Percentiles rank a stretch among this genome's conserved stretches.
phyloP scores from a whole-genome alignment of 92 coral and sea anemone genomes.

The Phenganax stokvisi region DNA sequence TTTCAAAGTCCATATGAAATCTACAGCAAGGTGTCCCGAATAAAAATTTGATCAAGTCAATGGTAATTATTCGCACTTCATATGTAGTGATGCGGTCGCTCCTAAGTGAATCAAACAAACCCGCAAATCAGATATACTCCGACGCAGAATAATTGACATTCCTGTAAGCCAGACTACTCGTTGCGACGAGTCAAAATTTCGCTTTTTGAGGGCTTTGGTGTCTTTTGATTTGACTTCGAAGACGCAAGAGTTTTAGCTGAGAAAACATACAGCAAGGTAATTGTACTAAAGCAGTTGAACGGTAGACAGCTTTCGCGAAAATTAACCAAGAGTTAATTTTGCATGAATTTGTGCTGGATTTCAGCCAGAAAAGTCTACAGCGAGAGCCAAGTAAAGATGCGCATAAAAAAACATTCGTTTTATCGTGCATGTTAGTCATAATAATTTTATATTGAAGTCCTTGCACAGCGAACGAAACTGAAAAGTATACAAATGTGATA shows the following conservation, averaged over 20 bases:
- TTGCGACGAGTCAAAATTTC: neutral
- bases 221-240: neutral
- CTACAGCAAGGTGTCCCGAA: neutral
- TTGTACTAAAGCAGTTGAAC: neutral
- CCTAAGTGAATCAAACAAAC: neutral
- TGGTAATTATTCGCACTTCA: neutral
- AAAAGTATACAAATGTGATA: no score
- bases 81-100: neutral
- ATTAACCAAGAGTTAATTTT: no score
- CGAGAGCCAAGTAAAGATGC: no score
- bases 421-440: no score
- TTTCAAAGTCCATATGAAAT: neutral
- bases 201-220: no score
- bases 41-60: conserved; percentile 6
- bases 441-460: no score
- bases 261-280: conserved; percentile 16
- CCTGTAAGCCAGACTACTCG: neutral
- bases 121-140: conserved; percentile 13
- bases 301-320: no score
- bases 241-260: neutral
- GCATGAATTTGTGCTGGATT: no score
- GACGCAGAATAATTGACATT: neutral
- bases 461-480: no score
- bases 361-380: no score
- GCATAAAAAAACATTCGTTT: no score